These are phyloP conservation scores for Macaria notata DNA, from an alignment of 2,888 invertebrate genomes.

Conservation along the genomic window DNA sequence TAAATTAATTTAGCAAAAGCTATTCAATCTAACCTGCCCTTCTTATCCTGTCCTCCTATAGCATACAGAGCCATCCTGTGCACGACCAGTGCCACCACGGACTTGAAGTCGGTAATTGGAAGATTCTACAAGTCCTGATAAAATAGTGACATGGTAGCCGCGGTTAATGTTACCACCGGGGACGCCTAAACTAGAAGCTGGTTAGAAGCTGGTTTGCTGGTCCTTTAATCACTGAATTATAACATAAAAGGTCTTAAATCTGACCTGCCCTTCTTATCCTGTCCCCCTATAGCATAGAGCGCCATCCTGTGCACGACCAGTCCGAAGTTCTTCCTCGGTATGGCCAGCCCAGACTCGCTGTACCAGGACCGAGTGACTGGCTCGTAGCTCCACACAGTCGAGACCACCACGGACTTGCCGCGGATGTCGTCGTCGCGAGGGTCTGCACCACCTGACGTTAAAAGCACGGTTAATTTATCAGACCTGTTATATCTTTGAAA, in stretches of 20 bases:
- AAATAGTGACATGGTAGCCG: no score
- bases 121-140: no score
- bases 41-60: conserved; percentile 86
- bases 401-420: conserved; percentile 81
- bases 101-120: no score
- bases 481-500: no score
- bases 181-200: no score
- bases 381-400: conserved; percentile 87
- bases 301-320: conserved; percentile 84
- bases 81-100: conserved; percentile 83
- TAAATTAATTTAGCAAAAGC: no score
- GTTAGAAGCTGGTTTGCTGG: no score
- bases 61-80: conserved; percentile 85
- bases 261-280: conserved; percentile 83
- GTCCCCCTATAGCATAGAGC: conserved; percentile 88
- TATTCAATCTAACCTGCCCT: conserved; percentile 77
- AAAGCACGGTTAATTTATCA: no score
- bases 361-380: conserved; percentile 85
- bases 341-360: conserved; percentile 82
- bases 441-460: conserved; percentile 82
- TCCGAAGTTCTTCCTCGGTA: conserved; percentile 86
- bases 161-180: no score
- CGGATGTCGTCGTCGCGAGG: conserved; percentile 82
- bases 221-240: no score
- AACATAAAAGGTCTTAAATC: not conserved